Percentiles rank a stretch among this genome's conserved stretches.
These are phyloP conservation scores for Mesoclemmys tuberculata DNA, from an alignment of 2,113 vertebrate species.

Conservation along the genomic window DNA sequence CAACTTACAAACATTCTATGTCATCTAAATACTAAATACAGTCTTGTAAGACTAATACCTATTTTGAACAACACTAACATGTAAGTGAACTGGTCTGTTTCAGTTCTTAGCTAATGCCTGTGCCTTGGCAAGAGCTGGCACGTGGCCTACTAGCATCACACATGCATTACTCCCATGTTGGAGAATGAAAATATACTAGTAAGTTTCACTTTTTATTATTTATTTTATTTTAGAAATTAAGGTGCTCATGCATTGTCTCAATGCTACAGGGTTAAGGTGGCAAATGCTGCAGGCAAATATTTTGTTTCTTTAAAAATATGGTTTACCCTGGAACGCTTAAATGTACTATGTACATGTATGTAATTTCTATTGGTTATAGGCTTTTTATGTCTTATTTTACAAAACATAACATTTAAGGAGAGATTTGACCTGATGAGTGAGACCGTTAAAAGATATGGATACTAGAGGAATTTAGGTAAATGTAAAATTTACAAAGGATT, in stretches of 20 bases:
- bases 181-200: slow-evolving; percentile 45
- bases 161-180: background rate
- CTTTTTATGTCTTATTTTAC: background rate
- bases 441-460: background rate
- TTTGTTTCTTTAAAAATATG: background rate
- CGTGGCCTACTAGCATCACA: no score
- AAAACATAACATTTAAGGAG: rapidly evolving
- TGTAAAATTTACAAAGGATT: background rate
- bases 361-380: background rate
- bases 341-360: background rate
- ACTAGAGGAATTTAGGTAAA: background rate
- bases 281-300: background rate
- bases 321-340: background rate
- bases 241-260: background rate
- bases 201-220: background rate
- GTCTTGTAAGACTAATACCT: background rate
- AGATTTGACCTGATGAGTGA: background rate
- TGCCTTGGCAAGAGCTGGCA: no score
- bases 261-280: background rate
- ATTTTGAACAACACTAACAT: background rate
- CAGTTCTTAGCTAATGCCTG: background rate
- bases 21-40: background rate
- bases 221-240: slow-evolving; percentile 11
- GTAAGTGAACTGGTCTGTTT: background rate
- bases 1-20: background rate